These are phyloP conservation scores for Sphaerophoria taeniata DNA, from an alignment of 2,888 invertebrate species.

Conservation along the genomic window DNA sequence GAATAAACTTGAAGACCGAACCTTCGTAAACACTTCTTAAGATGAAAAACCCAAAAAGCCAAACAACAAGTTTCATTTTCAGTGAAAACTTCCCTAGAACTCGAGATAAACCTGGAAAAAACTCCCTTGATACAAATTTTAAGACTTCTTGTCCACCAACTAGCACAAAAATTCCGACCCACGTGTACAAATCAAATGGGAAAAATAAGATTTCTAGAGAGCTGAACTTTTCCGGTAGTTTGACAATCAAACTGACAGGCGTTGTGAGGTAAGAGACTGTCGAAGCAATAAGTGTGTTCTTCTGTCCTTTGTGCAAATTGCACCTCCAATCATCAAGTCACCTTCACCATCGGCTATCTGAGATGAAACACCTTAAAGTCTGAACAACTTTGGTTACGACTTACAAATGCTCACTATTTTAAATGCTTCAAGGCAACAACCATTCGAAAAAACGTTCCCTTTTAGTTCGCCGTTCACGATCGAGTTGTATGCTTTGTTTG, in stretches of 20 bases:
- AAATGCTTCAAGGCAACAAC: not conserved
- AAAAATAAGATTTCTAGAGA: constrained; percentile 24
- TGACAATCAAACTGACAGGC: not conserved
- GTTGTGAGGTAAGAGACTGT: constrained; percentile 11
- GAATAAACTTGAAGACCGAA: no score
- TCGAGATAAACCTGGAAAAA: not conserved
- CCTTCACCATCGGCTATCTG: not conserved
- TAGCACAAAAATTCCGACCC: not conserved
- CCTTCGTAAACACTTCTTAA: no score
- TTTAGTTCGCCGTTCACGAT: not conserved
- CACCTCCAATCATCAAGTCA: constrained; percentile 17
- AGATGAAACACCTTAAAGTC: not conserved
- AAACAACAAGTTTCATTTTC: no score
- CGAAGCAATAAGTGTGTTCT: not conserved
- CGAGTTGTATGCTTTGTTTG: not conserved
- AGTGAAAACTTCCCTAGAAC: no score
- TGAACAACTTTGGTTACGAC: not conserved
- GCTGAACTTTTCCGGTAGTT: not conserved
- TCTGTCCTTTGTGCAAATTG: not conserved
- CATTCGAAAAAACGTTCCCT: not conserved
- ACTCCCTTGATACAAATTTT: not conserved
- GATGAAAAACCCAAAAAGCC: no score
- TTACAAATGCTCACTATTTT: not conserved
- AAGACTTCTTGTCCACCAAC: not conserved
- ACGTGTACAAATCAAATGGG: constrained; percentile 27